Evolutionary conservation across 2,113 vertebrate species (phyloP), one percentile per base, ranked within the genome.

Genomic region (Anguilla japonica): DNA sequence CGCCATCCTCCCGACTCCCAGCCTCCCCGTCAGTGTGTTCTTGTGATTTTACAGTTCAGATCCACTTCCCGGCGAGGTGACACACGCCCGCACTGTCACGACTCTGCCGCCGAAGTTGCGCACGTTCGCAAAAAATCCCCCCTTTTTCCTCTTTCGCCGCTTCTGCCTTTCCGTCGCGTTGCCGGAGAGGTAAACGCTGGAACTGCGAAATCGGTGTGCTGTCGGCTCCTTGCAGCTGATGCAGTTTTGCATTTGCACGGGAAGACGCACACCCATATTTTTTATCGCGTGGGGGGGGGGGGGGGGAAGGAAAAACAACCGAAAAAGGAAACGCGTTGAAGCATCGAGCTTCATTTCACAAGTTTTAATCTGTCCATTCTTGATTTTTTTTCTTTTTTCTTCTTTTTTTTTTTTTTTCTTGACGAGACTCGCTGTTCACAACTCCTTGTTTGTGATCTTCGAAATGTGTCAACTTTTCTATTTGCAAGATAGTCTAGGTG

Each of bases 11-110:
- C 93, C 94, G 94, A 93, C 94, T 94, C 94, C 82, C 91, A 93
- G 91, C 94, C 95, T 92, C 93, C 95, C 95, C 95, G 94, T 95
- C 95, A 90, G 94, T 95, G 95, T 93, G 95, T 95, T 94, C 95
- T 88, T 93, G 95, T 95, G 94, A 93, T 95, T 94, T 93, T 95
- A 94, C 93, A 94, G 94, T 43, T 91, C 87, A 85, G 92, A 94
- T 94, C 93, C 89, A 85, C 94, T 95, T 94, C 91, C 92, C 88
- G 92, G 90, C 91, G 93, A 93, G 94, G 94, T 95, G 95, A 95
- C 93, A 89, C 93, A 29, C 81, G 40, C 39, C 18, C 41, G 79
- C 26, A 40, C 84, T 6, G 79, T 41, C 53, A 95, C 95, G 95
- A 94, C 90, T 95, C 96, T 93, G 92, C 88, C 89, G 83, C 91